Evolutionary conservation across 2,113 vertebrate species (phyloP).

Genomic region (Corythaixoides concolor): DNA sequence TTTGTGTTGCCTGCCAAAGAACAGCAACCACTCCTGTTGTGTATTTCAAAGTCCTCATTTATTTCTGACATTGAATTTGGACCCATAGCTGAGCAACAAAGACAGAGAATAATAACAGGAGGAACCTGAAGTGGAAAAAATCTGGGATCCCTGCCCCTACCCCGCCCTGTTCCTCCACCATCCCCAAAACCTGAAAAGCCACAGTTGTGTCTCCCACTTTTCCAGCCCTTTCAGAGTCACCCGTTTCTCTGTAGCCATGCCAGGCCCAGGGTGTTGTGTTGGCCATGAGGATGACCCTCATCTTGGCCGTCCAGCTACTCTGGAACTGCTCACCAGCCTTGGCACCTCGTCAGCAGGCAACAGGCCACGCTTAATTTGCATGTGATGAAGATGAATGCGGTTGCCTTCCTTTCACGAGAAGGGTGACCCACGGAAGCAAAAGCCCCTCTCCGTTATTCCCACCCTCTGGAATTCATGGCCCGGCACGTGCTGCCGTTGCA

Average conservation of each 20-base stretch:
- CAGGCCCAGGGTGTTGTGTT: not conserved
- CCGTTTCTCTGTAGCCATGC: rapidly evolving
- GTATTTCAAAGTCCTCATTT: slow-evolving; percentile 76
- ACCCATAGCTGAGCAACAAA: slow-evolving; percentile 65
- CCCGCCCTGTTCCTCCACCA: not conserved
- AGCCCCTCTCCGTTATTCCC: not conserved
- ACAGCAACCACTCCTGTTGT: slow-evolving; percentile 15
- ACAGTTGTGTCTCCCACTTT: not conserved
- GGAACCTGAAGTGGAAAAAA: slow-evolving; percentile 40
- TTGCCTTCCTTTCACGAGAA: not conserved
- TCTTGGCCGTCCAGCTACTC: not conserved
- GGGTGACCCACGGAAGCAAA: not conserved
- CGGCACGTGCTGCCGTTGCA: rapidly evolving
- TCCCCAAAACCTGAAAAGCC: not conserved
- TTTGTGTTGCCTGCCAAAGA: not conserved
- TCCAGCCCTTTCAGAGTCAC: not conserved
- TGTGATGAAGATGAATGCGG: rapidly evolving
- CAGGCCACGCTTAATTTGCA: not conserved
- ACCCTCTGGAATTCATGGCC: rapidly evolving
- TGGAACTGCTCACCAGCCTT: not conserved
- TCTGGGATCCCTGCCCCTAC: not conserved
- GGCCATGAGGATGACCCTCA: not conserved
- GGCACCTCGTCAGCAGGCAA: rapidly evolving
- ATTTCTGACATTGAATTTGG: slow-evolving; percentile 70
- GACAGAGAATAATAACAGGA: slow-evolving; percentile 41